phyloP scores from a whole-genome alignment of 1,140 invertebrate genomes.

The Parasteatoda tepidariorum region DNA sequence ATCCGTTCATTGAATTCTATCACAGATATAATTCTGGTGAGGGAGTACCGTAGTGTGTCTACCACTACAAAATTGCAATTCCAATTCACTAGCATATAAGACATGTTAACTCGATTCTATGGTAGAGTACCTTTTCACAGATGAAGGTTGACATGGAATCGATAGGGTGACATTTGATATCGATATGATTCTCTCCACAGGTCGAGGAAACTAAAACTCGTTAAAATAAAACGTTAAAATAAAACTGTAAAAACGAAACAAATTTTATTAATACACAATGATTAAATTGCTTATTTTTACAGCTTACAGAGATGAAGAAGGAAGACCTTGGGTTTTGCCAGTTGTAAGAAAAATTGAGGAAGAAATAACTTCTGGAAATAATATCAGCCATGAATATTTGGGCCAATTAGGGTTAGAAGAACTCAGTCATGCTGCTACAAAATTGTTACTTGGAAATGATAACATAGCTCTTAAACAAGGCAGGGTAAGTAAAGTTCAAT shows the following conservation, averaged over 20 bases:
- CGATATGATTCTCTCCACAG: too few relatives aligned
- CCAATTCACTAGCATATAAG: too few relatives aligned
- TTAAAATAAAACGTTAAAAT: too few relatives aligned
- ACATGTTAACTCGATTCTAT: too few relatives aligned
- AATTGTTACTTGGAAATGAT: constrained; percentile 85
- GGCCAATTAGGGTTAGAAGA: constrained; percentile 89
- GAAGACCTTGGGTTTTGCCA: constrained; percentile 96
- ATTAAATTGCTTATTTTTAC: background rate
- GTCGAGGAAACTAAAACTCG: too few relatives aligned
- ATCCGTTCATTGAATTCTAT: too few relatives aligned
- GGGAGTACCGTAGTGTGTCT: too few relatives aligned
- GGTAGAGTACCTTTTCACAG: too few relatives aligned
- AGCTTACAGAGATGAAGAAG: constrained; percentile 77
- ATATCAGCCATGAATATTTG: constrained; percentile 95
- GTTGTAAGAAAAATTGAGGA: constrained; percentile 91
- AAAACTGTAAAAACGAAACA: background rate
- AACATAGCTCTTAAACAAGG: constrained; percentile 80
- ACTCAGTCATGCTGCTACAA: constrained; percentile 81
- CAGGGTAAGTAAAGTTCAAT: constrained; percentile 22
- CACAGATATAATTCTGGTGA: too few relatives aligned
- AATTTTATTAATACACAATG: background rate
- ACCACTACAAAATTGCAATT: too few relatives aligned
- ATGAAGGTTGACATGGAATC: too few relatives aligned
- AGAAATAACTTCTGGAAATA: constrained; percentile 81
- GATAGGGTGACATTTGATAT: too few relatives aligned